phyloP scores from a whole-genome alignment of 2,888 invertebrate genomes.

The Andrena haemorrhoa region DNA sequence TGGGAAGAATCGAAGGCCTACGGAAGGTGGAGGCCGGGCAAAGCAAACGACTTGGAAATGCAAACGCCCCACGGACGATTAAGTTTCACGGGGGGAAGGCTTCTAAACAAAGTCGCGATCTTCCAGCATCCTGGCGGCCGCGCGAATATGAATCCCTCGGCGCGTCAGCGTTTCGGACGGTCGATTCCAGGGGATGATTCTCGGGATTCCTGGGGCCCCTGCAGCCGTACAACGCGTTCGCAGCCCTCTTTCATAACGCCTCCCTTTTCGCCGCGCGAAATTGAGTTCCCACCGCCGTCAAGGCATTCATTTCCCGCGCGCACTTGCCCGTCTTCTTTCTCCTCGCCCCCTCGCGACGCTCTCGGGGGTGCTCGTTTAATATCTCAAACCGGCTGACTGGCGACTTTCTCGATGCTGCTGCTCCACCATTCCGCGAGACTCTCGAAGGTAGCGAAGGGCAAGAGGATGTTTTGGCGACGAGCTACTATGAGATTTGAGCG shows the following conservation, averaged over 20 bases:
- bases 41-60: constrained; percentile 33
- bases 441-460: neutral
- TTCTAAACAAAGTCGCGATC: constrained; percentile 11
- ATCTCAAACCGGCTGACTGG: constrained; percentile 2
- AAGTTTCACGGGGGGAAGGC: constrained; percentile 16
- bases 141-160: neutral
- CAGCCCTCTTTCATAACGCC: constrained; percentile 9
- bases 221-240: neutral
- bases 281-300: constrained; percentile 35
- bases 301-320: constrained; percentile 23
- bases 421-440: neutral
- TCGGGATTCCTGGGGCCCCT: neutral
- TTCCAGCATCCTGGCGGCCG: neutral
- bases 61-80: constrained; percentile 27
- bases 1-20: constrained; percentile 7
- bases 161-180: neutral
- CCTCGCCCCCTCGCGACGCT: neutral
- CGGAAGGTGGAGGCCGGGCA: neutral
- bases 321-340: too few relatives aligned
- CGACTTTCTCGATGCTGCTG: neutral
- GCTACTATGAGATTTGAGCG: neutral
- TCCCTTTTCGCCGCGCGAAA: constrained; percentile 43
- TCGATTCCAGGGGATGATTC: neutral
- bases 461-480: neutral
- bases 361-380: constrained; percentile 21